Percentiles rank a stretch among this genome's conserved stretches.
These are phyloP conservation scores for Trematomus bernacchii DNA, from an alignment of 2,797 vertebrate species.

Conservation along the genomic window DNA sequence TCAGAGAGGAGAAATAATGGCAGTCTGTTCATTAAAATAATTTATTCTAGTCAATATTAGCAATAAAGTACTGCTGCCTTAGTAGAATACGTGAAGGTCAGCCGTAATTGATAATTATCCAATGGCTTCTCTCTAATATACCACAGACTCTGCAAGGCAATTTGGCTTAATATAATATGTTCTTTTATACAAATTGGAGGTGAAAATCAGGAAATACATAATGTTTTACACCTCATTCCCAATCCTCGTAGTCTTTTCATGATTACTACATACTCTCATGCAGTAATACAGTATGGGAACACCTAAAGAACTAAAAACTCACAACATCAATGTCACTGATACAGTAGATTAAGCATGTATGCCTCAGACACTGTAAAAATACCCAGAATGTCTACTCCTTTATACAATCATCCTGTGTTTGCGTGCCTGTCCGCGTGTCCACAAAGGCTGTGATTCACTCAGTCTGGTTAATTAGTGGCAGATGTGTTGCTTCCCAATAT, in stretches of 20 bases:
- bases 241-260: not conserved
- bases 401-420: constrained; percentile 19
- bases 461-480: constrained; percentile 75
- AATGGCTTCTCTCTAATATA: not conserved
- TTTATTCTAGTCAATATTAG: not conserved
- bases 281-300: not conserved
- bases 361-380: not conserved
- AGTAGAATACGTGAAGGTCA: constrained; percentile 24
- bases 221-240: not conserved
- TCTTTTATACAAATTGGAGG: not conserved
- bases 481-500: constrained; percentile 74
- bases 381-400: constrained; percentile 5
- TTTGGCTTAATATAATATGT: not conserved
- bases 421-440: not conserved
- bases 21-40: not conserved
- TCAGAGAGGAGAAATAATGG: not conserved
- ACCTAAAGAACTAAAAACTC: not conserved
- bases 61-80: not conserved
- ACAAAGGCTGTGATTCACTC: constrained; percentile 69
- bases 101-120: constrained; percentile 18
- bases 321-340: not conserved
- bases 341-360: constrained; percentile 17
- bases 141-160: constrained; percentile 3
- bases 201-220: not conserved
- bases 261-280: not conserved